These are phyloP conservation scores for Anabacerthia variegaticeps DNA, from an alignment of 2,797 vertebrate genomes.

Conservation along the genomic window DNA sequence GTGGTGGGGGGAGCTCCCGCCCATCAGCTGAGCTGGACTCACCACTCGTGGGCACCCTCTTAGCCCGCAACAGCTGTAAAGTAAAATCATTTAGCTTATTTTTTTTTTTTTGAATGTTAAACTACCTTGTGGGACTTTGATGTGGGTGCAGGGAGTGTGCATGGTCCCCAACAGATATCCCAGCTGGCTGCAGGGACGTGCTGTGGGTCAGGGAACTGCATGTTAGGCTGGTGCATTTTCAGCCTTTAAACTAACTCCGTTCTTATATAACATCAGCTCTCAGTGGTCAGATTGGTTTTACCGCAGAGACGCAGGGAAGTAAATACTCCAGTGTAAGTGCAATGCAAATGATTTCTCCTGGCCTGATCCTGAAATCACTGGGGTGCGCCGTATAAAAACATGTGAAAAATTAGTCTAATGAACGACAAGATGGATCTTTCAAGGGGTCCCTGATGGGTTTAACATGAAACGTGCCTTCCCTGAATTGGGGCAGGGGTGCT, in stretches of 20 bases:
- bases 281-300: background rate
- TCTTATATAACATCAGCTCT: background rate
- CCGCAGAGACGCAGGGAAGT: accelerated
- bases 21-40: background rate
- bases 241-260: accelerated
- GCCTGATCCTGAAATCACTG: background rate
- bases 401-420: background rate
- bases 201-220: background rate
- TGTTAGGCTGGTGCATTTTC: background rate
- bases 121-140: background rate
- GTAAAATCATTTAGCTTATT: background rate
- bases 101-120: background rate
- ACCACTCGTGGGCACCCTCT: background rate
- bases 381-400: background rate
- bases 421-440: background rate
- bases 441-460: background rate
- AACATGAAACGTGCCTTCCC: background rate
- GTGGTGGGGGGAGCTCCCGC: background rate
- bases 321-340: background rate
- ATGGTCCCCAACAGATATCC: background rate
- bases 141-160: background rate
- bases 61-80: background rate
- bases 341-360: background rate
- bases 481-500: background rate
- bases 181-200: background rate